Evolutionary conservation across 2,113 vertebrate species (phyloP).

Genomic region (Choloepus hoffmanni): DNA sequence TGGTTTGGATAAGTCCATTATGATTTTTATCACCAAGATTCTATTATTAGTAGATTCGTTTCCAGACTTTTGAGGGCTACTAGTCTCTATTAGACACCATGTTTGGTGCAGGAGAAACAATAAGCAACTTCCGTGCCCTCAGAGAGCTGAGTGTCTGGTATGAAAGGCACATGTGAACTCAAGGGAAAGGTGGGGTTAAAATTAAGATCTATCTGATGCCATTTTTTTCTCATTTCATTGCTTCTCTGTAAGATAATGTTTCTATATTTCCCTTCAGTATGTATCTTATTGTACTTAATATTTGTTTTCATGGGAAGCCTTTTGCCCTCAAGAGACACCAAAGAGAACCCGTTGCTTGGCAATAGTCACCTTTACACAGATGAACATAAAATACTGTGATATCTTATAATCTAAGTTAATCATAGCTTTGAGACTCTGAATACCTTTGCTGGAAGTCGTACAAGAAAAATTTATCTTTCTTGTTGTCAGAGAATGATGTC

Average conservation of each 20-base stretch:
- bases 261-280: not conserved
- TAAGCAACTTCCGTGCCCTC: not conserved
- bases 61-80: not conserved
- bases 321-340: conserved; percentile 79
- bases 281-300: not conserved
- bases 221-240: not conserved
- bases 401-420: conserved; percentile 83
- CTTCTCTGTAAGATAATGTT: not conserved
- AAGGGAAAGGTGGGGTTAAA: not conserved
- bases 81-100: not conserved
- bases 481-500: not conserved
- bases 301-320: conserved; percentile 27
- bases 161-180: not conserved
- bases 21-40: not conserved
- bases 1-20: not conserved
- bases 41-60: not conserved
- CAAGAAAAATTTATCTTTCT: conserved; percentile 77
- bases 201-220: not conserved
- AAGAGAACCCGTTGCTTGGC: conserved; percentile 89
- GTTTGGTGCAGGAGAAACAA: not conserved
- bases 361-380: conserved; percentile 87
- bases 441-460: conserved; percentile 86
- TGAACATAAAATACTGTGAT: conserved; percentile 83
- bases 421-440: conserved; percentile 87
- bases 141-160: not conserved